Conservation (phyloP, 2,797 vertebrate species). For the Sebastes steindachneri region DNA sequence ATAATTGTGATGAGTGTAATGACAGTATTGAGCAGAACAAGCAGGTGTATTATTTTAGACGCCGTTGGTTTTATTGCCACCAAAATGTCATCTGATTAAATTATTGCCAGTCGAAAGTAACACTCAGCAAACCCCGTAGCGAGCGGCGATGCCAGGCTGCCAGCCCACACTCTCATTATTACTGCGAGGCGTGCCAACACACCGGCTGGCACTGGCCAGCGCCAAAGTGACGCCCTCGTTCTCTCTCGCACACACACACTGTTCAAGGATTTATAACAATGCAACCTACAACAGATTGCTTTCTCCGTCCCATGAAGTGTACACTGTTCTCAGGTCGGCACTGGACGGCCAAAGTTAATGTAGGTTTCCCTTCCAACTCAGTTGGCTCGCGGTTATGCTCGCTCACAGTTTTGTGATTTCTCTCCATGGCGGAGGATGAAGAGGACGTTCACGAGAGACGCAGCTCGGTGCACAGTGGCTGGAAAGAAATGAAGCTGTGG, state of each 20-base stretch:
- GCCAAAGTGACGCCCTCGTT: constrained; percentile 12
- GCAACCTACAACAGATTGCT: constrained; percentile 38
- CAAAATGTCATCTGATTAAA: constrained; percentile 37
- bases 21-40: background rate
- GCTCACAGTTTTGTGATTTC: constrained; percentile 27
- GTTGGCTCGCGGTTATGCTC: background rate
- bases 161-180: constrained; percentile 58
- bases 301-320: constrained; percentile 15
- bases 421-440: constrained; percentile 19
- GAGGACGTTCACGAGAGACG: constrained; percentile 20
- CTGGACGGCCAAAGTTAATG: constrained; percentile 12
- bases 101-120: constrained; percentile 27
- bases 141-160: constrained; percentile 16
- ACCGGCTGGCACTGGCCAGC: constrained; percentile 58
- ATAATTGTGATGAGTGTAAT: background rate
- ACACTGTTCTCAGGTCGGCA: constrained; percentile 45
- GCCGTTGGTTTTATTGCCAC: background rate
- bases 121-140: background rate
- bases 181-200: constrained; percentile 58
- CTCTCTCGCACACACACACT: constrained; percentile 10
- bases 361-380: constrained; percentile 42
- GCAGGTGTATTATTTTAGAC: background rate
- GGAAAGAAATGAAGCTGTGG: constrained; percentile 23
- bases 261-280: constrained; percentile 39
- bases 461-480: background rate